Base-by-base conservation (phyloP, 2,888 invertebrate species). In the Smittia aterrima region DNA sequence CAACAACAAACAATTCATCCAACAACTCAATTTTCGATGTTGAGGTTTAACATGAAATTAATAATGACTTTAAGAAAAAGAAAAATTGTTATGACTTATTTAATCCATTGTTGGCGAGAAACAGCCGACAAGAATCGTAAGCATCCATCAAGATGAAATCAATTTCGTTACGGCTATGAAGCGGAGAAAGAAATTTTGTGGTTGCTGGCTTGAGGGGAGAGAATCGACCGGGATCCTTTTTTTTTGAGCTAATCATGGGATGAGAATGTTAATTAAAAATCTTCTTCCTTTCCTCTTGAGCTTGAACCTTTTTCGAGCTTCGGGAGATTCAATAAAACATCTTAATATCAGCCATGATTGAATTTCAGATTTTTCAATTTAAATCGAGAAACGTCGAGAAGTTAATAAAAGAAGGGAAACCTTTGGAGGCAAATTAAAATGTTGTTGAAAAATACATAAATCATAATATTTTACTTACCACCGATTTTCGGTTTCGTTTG, bases 21-120 rank as follows among this genome's bases (percentile, higher is more conserved):
- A 70, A 70, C 70, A 70, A 70, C 41, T 70, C 70, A 70, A 70
- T 70, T 70, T 70, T 70, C 53, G 20, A 25, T 41, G 41, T 70
- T 53, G 32, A 54, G 70, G 53, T 70, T 68, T 70, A 70, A 70
- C 70, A 70, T 32, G 54, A 70, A 70, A 70, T 70, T 70, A 70
- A 58, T 58, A 58, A 54, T 70, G 70, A 70, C 53, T 54, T 54
- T 70, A 20, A n/a, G 53, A 70, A 54, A 41, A 70, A 54, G 54
- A 70, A 70, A 54, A 70, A 53, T 70, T 70, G 70, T 70, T 70
- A 70, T 70, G 70, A 70, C 70, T 70, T 70, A 70, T 70, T 70
- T 70, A 70, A 70, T 54, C 53, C 41, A 47, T 27, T 66, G 58
- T 62, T 62, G 18, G 58, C 18, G 58, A 66, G 66, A 66, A 66